A percentile compares a stretch with the other conserved stretches of the same genome.
Evolutionary conservation across 2,797 vertebrate species (phyloP).

Genomic region (Rhyacichthys aspro): DNA sequence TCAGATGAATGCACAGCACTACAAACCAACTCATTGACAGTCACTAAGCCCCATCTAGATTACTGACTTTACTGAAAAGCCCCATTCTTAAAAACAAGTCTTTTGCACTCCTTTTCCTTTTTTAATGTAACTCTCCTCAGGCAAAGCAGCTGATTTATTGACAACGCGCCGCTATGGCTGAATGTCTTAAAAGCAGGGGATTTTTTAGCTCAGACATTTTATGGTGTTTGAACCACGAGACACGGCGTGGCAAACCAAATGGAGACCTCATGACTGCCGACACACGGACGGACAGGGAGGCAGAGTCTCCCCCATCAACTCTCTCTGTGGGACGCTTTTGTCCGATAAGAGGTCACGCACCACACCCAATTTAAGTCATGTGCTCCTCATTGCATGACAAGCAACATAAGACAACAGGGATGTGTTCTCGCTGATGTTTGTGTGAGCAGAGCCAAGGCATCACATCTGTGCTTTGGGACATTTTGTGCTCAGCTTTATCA

Average conservation of each 20-base stretch:
- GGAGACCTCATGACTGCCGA: constrained; percentile 76
- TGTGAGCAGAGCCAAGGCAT: constrained; percentile 19
- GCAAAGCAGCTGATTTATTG: constrained; percentile 68
- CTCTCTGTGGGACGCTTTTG: constrained; percentile 74
- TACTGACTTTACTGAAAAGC: constrained; percentile 27
- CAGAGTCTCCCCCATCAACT: constrained; percentile 38
- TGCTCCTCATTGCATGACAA: constrained; percentile 66
- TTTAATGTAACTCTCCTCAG: constrained; percentile 43
- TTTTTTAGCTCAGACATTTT: constrained; percentile 57
- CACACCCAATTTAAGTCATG: constrained; percentile 76
- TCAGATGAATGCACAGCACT: constrained; percentile 9
- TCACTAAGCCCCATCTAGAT: constrained; percentile 34
- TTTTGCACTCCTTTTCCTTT: constrained; percentile 2
- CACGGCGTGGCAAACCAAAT: constrained; percentile 60
- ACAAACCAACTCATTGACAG: constrained; percentile 23
- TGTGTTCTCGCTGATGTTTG: constrained; percentile 46
- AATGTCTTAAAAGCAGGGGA: constrained; percentile 48
- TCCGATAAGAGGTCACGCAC: constrained; percentile 72
- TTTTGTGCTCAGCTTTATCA: constrained; percentile 33
- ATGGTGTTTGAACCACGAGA: constrained; percentile 76
- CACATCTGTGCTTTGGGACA: constrained; percentile 24
- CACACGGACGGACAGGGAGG: constrained; percentile 47
- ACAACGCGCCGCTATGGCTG: constrained; percentile 33
- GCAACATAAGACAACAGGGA: constrained; percentile 63
- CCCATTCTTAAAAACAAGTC: constrained; percentile 34